Base-by-base conservation (phyloP, 2,888 invertebrate genomes). In the Papilio elwesi region DNA sequence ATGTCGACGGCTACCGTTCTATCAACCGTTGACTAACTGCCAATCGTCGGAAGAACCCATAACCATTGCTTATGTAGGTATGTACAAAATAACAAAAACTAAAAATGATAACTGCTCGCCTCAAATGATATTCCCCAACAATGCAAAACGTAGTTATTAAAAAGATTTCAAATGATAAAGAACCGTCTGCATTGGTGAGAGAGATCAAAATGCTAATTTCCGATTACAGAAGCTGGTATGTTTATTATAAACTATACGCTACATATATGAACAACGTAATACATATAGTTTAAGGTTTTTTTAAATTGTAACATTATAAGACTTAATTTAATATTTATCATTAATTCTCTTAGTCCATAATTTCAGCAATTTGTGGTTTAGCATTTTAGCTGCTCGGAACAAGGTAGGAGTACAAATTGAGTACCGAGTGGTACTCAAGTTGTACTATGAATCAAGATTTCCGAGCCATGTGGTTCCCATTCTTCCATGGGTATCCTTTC, bases 161-260 rank as follows among this genome's bases (percentile, higher is more conserved):
- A 47, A 48, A 66, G 70, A 74, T 73, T n/a, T 52, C 38, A 51
- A 52, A 10, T 12, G 70, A 74, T 74, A 74, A 70, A 26, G 48
- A 66, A 66, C 57, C 36, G 52, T 62, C 53, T 38, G 70, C 43
- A 38, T 59, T 66, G 49, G 70, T 74, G 70, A 53, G 62, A 74
- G 73, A 74, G 70, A 73, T 70, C 53, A 62, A 67, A 70, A 74
- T 74, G 73, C 70, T 67, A 74, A 74, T 74, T 51, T 52, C 3
- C 38, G 71, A 71, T 71, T 71, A 48, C 66, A 49, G 57, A 53
- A 47, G 53, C 53, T 70, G 53, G 53, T 57, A 51, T 53, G 12
- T 62, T 63, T 47, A n/a, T 6, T 63, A 70, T 48, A 12, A 53
- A 11, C 6, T 36, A 26, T 64, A 64, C 70, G 63, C 63, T 64